phyloP scores from a whole-genome alignment of 2,888 invertebrate genomes.

The Thecophora atra region DNA sequence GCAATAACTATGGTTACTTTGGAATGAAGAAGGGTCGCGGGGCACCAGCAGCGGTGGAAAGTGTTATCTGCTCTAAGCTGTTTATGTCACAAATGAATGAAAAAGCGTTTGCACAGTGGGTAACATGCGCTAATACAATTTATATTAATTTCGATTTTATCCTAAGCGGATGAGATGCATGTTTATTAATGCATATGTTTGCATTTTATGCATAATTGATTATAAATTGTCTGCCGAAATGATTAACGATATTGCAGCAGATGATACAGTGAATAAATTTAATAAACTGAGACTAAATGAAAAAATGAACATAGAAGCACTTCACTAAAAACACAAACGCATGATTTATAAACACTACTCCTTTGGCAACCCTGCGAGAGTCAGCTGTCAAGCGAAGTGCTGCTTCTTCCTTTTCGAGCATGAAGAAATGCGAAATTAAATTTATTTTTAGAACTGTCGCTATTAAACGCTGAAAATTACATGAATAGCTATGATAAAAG shows the following conservation, averaged over 20 bases:
- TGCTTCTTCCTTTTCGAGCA: too few species aligned
- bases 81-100: not conserved
- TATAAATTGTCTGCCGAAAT: not conserved
- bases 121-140: conserved; percentile 27
- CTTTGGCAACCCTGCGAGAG: too few species aligned
- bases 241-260: not conserved
- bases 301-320: too few species aligned
- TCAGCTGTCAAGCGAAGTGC: too few species aligned
- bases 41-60: conserved; percentile 2
- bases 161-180: not conserved
- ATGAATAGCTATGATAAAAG: too few species aligned
- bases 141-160: conserved; percentile 27
- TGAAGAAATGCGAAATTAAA: too few species aligned
- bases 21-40: not conserved
- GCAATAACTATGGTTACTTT: conserved; percentile 23
- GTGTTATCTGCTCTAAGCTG: conserved; percentile 44
- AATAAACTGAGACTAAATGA: not conserved
- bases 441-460: too few species aligned
- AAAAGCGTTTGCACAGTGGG: conserved; percentile 6
- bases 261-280: not conserved
- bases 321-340: too few species aligned
- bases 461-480: too few species aligned
- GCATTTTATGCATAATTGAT: not conserved
- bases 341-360: too few species aligned
- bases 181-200: not conserved